A percentile compares a stretch with the other conserved stretches of the same genome.
Conservation (phyloP, 2,113 vertebrate genomes). For the Chelonoidis abingdonii region DNA sequence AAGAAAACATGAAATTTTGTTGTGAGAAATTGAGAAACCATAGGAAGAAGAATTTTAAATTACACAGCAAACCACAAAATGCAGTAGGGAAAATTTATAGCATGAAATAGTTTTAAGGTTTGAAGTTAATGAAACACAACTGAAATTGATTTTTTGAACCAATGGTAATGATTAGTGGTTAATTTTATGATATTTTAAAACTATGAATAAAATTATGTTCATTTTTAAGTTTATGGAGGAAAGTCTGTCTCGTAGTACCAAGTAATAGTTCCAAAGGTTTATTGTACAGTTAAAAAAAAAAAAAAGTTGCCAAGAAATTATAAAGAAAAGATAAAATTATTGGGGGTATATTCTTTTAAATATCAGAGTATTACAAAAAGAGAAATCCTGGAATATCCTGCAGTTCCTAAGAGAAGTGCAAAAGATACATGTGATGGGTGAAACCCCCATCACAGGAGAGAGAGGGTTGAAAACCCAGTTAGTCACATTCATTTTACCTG, state of each 20-base stretch:
- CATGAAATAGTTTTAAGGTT: neutral
- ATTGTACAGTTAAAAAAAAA: neutral
- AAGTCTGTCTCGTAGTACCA: neutral
- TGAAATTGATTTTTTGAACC: slow-evolving; percentile 6
- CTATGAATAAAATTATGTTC: slow-evolving; percentile 62
- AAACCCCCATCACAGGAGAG: no score
- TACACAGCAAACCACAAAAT: neutral
- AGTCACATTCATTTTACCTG: no score
- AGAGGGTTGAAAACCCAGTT: no score
- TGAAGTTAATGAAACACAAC: neutral
- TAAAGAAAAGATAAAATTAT: neutral
- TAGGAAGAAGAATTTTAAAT: slow-evolving; percentile 39
- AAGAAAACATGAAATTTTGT: slow-evolving; percentile 61
- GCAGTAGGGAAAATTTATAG: neutral
- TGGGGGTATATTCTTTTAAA: neutral
- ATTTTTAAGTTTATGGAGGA: slow-evolving; percentile 32
- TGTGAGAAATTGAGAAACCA: slow-evolving; percentile 54
- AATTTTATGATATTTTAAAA: slow-evolving; percentile 44
- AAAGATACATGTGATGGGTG: neutral
- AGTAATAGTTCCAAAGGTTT: neutral
- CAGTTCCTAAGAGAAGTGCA: rapidly evolving
- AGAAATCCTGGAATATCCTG: neutral
- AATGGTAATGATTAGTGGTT: slow-evolving; percentile 6
- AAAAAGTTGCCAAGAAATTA: neutral
- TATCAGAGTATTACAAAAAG: neutral